phyloP scores from a whole-genome alignment of 64 coral and sea anemone genomes.

The Montipora sp. region DNA sequence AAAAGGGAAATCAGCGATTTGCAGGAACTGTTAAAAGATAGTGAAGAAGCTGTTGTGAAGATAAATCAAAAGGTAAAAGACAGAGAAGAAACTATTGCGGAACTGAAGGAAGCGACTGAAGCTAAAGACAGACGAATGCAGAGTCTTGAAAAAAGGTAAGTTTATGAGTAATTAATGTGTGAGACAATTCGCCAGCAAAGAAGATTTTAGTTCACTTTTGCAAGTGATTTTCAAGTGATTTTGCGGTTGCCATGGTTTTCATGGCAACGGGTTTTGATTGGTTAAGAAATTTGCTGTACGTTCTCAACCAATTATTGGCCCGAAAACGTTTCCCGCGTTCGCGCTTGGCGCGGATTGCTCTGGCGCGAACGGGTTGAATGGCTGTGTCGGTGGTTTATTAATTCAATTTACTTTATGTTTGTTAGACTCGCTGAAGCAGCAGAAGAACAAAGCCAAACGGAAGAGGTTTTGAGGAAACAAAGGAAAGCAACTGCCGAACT shows the following conservation, averaged over 20 bases:
- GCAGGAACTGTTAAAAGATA: slow-evolving; percentile 42
- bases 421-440: slow-evolving; percentile 43
- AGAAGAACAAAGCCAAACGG: slow-evolving; percentile 53
- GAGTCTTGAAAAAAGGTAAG: slow-evolving; percentile 51
- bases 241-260: too few relatives aligned
- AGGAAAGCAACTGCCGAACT: slow-evolving; percentile 60
- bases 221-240: too few relatives aligned
- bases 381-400: too few relatives aligned
- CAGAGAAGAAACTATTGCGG: slow-evolving; percentile 35
- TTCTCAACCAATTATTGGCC: background rate
- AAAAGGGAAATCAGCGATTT: slow-evolving; percentile 24
- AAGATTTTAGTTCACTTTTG: background rate
- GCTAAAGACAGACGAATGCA: slow-evolving; percentile 48
- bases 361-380: too few relatives aligned
- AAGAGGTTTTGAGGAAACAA: slow-evolving; percentile 50
- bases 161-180: background rate
- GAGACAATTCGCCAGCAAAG: background rate
- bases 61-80: slow-evolving; percentile 50
- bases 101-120: slow-evolving; percentile 19
- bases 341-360: background rate
- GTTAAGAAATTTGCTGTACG: background rate
- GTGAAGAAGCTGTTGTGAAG: slow-evolving; percentile 25
- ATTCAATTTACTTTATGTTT: background rate
- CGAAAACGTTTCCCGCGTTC: background rate
- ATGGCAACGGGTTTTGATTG: background rate